Percentiles rank a stretch among this genome's conserved stretches.
Conservation (phyloP, 1,140 invertebrate species). For the Megalopta genalis region DNA sequence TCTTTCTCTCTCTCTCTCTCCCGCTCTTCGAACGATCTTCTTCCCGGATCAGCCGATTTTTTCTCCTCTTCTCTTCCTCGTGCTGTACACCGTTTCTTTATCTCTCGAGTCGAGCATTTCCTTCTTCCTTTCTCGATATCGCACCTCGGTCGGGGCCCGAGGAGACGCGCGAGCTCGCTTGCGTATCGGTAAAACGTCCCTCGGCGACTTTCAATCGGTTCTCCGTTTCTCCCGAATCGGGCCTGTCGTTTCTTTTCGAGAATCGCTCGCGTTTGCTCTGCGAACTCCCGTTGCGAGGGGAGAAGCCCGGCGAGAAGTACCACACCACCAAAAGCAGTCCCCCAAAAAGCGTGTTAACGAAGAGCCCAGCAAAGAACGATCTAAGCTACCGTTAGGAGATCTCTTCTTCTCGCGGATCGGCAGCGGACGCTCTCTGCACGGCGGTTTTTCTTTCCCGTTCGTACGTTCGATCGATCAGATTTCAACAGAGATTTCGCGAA, state of each 20-base stretch:
- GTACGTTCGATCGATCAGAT: no score
- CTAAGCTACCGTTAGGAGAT: slow-evolving; percentile 46
- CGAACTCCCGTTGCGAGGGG: slow-evolving; percentile 11
- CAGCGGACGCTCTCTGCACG: slow-evolving; percentile 16
- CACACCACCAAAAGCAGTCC: slow-evolving; percentile 48
- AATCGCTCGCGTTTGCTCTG: neutral
- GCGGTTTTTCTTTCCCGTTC: neutral
- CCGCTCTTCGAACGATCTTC: slow-evolving; percentile 55
- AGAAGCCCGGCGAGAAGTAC: slow-evolving; percentile 14
- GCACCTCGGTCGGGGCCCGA: neutral
- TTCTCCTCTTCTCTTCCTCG: slow-evolving; percentile 29
- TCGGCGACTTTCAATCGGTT: no score
- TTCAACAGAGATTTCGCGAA: no score
- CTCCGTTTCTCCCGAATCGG: no score
- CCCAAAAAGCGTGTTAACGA: slow-evolving; percentile 42
- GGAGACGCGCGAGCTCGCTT: no score
- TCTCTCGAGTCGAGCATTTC: neutral
- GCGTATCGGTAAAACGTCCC: no score
- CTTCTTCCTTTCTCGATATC: neutral
- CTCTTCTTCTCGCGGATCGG: neutral
- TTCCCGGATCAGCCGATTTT: slow-evolving; percentile 49
- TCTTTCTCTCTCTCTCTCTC: no score
- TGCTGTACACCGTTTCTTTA: slow-evolving; percentile 31
- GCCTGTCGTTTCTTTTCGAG: no score
- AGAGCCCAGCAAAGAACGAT: slow-evolving; percentile 50